phyloP scores from a whole-genome alignment of 1,140 invertebrate genomes.

The Drepana arcuata region DNA sequence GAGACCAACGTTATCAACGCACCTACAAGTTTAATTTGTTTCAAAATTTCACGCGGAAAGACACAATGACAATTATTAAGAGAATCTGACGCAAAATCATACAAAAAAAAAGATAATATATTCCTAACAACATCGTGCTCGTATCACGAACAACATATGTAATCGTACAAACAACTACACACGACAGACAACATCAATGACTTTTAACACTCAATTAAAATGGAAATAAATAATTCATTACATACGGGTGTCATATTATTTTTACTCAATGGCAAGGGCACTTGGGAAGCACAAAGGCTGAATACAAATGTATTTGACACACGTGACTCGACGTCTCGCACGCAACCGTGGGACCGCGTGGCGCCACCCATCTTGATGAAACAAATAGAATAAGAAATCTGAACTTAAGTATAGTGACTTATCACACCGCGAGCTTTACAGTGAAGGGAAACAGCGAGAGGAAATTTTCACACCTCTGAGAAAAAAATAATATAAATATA shows the following conservation, averaged over 20 bases:
- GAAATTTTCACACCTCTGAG: no score
- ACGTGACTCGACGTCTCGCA: slow-evolving; percentile 18
- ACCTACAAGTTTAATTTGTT: slow-evolving; percentile 60
- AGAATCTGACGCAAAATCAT: no score
- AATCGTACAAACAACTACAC: slow-evolving; percentile 11
- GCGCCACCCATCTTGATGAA: slow-evolving; percentile 19
- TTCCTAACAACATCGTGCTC: not conserved
- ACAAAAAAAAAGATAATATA: no score
- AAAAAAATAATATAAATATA: no score
- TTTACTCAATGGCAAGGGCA: slow-evolving; percentile 36
- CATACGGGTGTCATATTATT: slow-evolving; percentile 18
- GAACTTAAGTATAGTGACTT: no score
- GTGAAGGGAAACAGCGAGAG: no score
- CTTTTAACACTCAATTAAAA: slow-evolving; percentile 39
- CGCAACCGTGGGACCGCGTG: slow-evolving; percentile 27
- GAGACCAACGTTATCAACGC: slow-evolving; percentile 30
- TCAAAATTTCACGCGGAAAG: slow-evolving; percentile 25
- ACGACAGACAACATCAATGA: slow-evolving; percentile 10
- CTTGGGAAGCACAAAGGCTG: slow-evolving; percentile 20
- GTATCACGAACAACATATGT: slow-evolving; percentile 6
- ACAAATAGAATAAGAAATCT: slow-evolving; percentile 4
- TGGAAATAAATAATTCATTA: slow-evolving; percentile 45
- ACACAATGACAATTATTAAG: no score
- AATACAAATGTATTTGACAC: slow-evolving; percentile 40
- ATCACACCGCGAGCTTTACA: no score